These are phyloP conservation scores for Antennarius maculatus DNA, from an alignment of 2,797 vertebrate genomes.

Conservation along the genomic window DNA sequence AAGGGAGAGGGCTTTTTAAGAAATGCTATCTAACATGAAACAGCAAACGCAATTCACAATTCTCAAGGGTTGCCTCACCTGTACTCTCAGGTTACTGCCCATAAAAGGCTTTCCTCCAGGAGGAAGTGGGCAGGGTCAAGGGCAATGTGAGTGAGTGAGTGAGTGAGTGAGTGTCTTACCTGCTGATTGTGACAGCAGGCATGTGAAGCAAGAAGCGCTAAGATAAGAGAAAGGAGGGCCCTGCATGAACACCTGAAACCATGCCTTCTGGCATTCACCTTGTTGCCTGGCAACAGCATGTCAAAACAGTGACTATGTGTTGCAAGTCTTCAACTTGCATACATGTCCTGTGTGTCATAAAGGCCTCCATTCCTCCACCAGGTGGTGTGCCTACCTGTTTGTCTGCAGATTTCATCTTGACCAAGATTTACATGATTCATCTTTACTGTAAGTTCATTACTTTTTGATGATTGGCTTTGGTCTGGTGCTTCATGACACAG, in stretches of 20 bases:
- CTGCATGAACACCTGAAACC: conserved; percentile 50
- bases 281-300: conserved; percentile 47
- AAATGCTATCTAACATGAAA: not conserved
- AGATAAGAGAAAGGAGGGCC: conserved; percentile 52
- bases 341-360: conserved; percentile 38
- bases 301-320: conserved; percentile 44
- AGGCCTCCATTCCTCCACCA: conserved; percentile 48
- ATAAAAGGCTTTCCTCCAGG: conserved; percentile 65
- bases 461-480: conserved; percentile 27
- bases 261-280: conserved; percentile 21
- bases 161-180: not conserved
- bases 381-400: conserved; percentile 60
- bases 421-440: conserved; percentile 50
- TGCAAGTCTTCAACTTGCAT: conserved; percentile 16
- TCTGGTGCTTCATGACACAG: conserved; percentile 6
- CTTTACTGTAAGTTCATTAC: conserved; percentile 12
- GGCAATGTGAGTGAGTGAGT: not conserved
- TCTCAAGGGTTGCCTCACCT: conserved; percentile 31
- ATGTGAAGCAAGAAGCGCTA: conserved; percentile 40
- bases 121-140: conserved; percentile 34
- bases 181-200: conserved; percentile 33
- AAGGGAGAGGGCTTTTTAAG: not conserved
- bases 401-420: conserved; percentile 23
- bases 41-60: not conserved
- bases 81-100: conserved; percentile 41